Evolutionary conservation across 2,797 vertebrate genomes (phyloP).

Genomic region (Distichodus sexfasciatus): DNA sequence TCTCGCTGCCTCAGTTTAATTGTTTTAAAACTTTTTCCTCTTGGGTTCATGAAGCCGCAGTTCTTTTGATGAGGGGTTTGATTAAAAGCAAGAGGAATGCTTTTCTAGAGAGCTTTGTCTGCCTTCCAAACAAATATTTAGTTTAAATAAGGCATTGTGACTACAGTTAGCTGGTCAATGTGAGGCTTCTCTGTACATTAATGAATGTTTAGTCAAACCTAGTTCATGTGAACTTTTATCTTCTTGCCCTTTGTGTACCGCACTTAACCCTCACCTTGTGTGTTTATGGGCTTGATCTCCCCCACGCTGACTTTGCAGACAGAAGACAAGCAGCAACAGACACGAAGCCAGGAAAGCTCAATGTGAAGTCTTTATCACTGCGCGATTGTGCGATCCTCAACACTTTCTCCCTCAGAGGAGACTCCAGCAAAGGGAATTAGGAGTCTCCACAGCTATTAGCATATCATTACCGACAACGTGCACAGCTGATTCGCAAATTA

Average conservation of each 20-base stretch:
- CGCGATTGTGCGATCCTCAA: conserved; percentile 55
- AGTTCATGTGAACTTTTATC: background rate
- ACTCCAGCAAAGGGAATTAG: conserved; percentile 51
- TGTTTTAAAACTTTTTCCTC: background rate
- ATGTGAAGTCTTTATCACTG: conserved; percentile 41
- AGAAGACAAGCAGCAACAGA: conserved; percentile 26
- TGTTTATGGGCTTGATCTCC: conserved; percentile 20
- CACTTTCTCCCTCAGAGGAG: conserved; percentile 44
- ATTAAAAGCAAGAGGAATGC: background rate
- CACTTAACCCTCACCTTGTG: conserved; percentile 2
- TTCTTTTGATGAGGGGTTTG: background rate
- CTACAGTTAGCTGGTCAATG: too few species aligned
- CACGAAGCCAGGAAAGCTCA: conserved; percentile 28
- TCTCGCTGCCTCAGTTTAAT: conserved; percentile 3
- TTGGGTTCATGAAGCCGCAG: background rate
- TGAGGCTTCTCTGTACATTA: background rate
- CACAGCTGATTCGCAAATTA: conserved; percentile 70
- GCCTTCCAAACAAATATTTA: too few species aligned
- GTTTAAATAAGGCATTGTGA: background rate
- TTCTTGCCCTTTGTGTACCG: conserved; percentile 6
- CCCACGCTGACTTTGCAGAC: conserved; percentile 31
- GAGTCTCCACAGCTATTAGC: conserved; percentile 62
- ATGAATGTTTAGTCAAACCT: too few species aligned
- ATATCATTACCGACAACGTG: conserved; percentile 64
- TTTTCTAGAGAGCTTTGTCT: background rate